These are phyloP conservation scores for Metopia argyrocephala DNA, from an alignment of 2,888 invertebrate species.

Conservation along the genomic window DNA sequence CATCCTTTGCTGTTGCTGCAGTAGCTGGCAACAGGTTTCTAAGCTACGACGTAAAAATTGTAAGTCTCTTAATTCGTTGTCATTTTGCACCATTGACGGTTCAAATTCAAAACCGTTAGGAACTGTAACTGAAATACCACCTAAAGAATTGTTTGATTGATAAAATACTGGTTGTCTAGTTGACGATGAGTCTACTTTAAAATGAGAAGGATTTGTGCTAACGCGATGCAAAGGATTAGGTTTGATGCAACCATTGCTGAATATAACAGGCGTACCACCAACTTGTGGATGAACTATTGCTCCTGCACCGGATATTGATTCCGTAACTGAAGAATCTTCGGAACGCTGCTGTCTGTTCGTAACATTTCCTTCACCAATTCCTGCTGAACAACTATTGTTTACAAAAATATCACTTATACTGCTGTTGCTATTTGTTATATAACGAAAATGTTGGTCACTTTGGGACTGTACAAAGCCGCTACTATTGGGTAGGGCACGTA, in stretches of 20 bases:
- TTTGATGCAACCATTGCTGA: constrained; percentile 71
- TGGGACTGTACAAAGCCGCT: constrained; percentile 74
- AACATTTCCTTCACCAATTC: constrained; percentile 52
- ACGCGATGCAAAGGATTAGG: constrained; percentile 72
- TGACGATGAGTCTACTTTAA: constrained; percentile 49
- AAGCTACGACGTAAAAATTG: constrained; percentile 72
- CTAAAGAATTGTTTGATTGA: constrained; percentile 74
- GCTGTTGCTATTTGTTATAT: constrained; percentile 75
- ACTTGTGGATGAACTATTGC: constrained; percentile 48
- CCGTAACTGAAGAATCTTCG: constrained; percentile 47
- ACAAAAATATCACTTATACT: constrained; percentile 78
- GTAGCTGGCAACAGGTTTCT: constrained; percentile 77
- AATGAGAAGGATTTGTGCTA: constrained; percentile 70
- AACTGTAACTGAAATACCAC: constrained; percentile 73
- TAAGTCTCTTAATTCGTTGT: constrained; percentile 71
- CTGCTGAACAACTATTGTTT: constrained; percentile 74
- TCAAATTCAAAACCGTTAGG: constrained; percentile 68
- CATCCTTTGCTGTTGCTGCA: constrained; percentile 71
- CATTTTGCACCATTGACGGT: constrained; percentile 52
- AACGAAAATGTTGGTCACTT: constrained; percentile 77
- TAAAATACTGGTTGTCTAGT: constrained; percentile 69
- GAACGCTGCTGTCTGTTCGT: constrained; percentile 46
- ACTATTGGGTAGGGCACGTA: constrained; percentile 53
- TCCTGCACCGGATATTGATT: constrained; percentile 43
- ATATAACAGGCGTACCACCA: constrained; percentile 69